phyloP scores from a whole-genome alignment of 2,797 vertebrate genomes.

The Sebastes wilsoni region DNA sequence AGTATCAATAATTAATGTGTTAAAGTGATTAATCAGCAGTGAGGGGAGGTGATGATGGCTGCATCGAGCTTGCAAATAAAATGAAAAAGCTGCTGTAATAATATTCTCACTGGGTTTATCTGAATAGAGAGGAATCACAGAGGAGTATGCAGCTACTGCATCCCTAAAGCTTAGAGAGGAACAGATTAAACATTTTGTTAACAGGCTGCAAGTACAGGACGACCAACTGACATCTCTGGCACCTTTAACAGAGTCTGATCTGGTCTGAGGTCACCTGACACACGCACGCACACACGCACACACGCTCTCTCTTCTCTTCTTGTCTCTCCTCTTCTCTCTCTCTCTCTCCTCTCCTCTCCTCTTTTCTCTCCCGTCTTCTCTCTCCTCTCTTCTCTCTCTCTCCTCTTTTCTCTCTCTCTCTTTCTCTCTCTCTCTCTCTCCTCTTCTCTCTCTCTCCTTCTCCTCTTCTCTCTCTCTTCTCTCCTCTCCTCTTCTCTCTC shows the following conservation, averaged over 20 bases:
- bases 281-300: neutral
- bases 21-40: neutral
- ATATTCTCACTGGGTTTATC: neutral
- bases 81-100: neutral
- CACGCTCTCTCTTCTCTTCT: no score
- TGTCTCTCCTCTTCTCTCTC: no score
- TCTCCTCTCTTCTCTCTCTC: no score
- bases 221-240: conserved; percentile 21
- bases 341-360: no score
- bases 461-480: no score
- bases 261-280: conserved; percentile 61
- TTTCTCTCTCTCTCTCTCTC: no score
- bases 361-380: no score
- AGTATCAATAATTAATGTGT: conserved; percentile 11
- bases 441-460: no score
- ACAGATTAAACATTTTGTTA: neutral
- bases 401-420: rapidly evolving
- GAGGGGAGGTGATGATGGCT: neutral
- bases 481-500: no score
- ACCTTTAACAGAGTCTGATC: conserved; percentile 32
- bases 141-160: neutral
- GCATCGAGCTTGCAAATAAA: neutral
- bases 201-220: neutral
- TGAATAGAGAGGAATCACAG: neutral
- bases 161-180: neutral